Conservation (phyloP, 2,113 vertebrate species). For the Scomber colias region DNA sequence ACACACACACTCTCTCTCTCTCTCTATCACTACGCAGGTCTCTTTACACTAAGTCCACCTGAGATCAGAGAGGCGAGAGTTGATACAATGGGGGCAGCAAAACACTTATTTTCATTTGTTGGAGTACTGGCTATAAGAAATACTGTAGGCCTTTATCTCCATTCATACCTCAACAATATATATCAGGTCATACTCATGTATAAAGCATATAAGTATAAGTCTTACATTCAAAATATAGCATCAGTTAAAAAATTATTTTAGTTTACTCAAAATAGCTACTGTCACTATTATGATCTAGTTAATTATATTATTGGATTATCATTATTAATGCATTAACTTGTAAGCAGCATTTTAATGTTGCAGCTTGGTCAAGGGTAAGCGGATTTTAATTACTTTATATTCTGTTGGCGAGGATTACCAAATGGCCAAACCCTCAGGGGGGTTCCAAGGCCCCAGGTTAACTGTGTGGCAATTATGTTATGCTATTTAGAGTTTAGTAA, state of each 20-base stretch:
- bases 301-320: neutral
- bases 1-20: constrained; percentile 15
- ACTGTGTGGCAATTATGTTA: too few species aligned
- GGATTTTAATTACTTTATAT: neutral
- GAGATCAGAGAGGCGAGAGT: constrained; percentile 41
- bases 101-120: constrained; percentile 57
- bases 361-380: neutral
- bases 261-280: neutral
- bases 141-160: constrained; percentile 8
- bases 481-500: too few species aligned
- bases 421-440: neutral
- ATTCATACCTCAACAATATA: neutral
- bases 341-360: neutral
- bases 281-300: too few species aligned
- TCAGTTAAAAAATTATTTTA: too few species aligned
- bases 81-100: constrained; percentile 67
- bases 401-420: neutral
- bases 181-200: too few species aligned
- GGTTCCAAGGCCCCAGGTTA: too few species aligned
- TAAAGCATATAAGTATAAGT: too few species aligned
- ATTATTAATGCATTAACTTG: neutral
- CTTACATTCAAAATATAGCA: too few species aligned
- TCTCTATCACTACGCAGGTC: constrained; percentile 12
- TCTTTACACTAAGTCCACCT: constrained; percentile 56
- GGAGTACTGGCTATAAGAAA: constrained; percentile 6